Conservation (phyloP, 2,797 vertebrate genomes). For the Podarcis lilfordi region DNA sequence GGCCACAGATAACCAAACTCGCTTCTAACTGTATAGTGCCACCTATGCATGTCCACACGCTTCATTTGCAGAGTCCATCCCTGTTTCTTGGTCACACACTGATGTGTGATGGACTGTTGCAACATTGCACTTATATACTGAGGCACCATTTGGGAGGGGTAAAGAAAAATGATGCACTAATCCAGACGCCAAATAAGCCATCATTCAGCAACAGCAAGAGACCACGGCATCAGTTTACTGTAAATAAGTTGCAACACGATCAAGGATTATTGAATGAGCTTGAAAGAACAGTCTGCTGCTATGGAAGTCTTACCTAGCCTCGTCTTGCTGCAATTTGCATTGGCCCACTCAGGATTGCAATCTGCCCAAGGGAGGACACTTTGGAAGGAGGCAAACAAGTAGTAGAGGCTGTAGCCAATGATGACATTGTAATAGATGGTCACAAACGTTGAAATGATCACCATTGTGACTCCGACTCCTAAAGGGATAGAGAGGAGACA, state of each 20-base stretch:
- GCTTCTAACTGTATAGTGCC: not conserved
- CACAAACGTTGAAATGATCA: slow-evolving; percentile 86
- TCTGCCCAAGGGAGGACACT: slow-evolving; percentile 87
- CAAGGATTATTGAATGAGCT: not conserved
- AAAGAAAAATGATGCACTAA: not conserved
- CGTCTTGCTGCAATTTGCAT: slow-evolving; percentile 80
- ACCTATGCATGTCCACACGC: not conserved
- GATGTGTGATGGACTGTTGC: not conserved
- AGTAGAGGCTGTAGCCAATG: slow-evolving; percentile 92
- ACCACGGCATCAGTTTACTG: not conserved
- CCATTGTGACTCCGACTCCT: slow-evolving; percentile 93
- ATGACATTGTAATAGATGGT: slow-evolving; percentile 94
- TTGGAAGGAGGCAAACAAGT: slow-evolving; percentile 95
- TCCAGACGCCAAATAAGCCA: not conserved
- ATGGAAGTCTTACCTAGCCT: slow-evolving; percentile 73
- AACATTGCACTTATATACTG: not conserved
- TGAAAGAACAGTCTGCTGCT: no score
- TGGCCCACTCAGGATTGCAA: slow-evolving; percentile 80
- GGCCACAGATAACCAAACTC: no score
- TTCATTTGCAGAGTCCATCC: not conserved
- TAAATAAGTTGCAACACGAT: no score
- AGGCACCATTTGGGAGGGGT: not conserved
- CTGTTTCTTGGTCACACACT: not conserved
- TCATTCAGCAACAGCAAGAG: not conserved
- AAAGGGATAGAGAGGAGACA: slow-evolving; percentile 50